phyloP scores from a whole-genome alignment of 2,113 vertebrate species.

The Machaerirhynchus nigripectus region DNA sequence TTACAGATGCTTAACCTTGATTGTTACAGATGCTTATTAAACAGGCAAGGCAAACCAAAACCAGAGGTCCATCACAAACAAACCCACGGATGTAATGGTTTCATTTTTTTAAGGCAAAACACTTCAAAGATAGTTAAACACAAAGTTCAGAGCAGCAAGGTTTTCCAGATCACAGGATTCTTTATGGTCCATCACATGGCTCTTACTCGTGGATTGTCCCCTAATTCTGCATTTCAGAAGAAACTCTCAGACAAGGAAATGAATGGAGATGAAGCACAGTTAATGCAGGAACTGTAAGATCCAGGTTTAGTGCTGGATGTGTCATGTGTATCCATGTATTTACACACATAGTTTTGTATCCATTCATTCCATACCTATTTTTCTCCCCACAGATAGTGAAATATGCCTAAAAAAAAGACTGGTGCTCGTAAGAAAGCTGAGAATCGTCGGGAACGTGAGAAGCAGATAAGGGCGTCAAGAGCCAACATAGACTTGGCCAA shows the following conservation, averaged over 20 bases:
- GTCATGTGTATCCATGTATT: not conserved
- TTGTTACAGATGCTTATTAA: not conserved
- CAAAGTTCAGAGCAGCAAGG: not conserved
- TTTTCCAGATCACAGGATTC: not conserved
- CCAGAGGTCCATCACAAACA: not conserved
- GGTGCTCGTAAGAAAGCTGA: conserved; percentile 97
- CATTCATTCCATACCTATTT: not conserved
- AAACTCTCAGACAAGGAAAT: not conserved
- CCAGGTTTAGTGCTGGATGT: not conserved
- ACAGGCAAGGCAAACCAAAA: not conserved
- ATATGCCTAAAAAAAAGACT: conserved; percentile 98
- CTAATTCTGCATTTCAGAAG: not conserved
- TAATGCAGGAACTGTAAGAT: not conserved
- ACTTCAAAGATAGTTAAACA: not conserved
- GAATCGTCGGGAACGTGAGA: conserved; percentile 92
- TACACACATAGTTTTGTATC: not conserved
- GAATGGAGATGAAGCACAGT: not conserved
- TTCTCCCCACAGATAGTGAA: not conserved
- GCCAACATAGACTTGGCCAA: conserved; percentile 90
- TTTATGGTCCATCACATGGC: not conserved
- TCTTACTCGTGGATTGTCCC: not conserved
- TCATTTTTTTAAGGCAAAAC: not conserved
- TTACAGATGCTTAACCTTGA: not conserved
- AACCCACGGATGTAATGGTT: not conserved
- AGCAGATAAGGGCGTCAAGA: conserved; percentile 86